Conservation (phyloP, 1,140 invertebrate species). For the Plectus sambesii region DNA sequence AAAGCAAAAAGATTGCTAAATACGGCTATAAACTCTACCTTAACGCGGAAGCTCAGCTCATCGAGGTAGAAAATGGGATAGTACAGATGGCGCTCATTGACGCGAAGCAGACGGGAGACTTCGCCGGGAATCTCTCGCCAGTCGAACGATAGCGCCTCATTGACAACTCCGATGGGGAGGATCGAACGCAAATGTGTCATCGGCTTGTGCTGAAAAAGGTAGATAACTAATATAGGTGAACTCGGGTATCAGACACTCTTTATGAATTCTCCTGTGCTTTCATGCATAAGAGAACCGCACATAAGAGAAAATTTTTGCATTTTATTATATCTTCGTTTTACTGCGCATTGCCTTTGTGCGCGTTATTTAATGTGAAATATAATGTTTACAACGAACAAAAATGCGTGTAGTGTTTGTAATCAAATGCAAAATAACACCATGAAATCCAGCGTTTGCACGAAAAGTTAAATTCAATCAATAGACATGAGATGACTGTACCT, state of each 20-base stretch:
- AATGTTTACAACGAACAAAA: no score
- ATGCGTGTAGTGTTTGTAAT: no score
- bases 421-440: no score
- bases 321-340: no score
- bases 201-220: background rate
- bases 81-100: conserved; percentile 16
- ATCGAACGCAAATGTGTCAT: conserved; percentile 3
- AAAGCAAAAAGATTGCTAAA: no score
- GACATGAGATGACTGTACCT: conserved; percentile 3
- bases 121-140: conserved; percentile 15
- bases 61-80: conserved; percentile 28
- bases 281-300: conserved; percentile 4
- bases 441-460: background rate
- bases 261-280: conserved; percentile 1
- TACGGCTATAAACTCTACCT: no score
- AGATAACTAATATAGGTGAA: conserved; percentile 15
- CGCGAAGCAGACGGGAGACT: conserved; percentile 10
- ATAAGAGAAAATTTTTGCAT: background rate
- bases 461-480: background rate
- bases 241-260: background rate
- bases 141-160: conserved; percentile 13
- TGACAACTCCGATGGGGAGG: conserved; percentile 18
- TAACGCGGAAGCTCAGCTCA: conserved; percentile 28
- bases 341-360: no score
- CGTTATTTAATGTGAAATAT: no score